Base-by-base conservation (phyloP, 2,888 invertebrate genomes). In the Drosophila engyochracea region DNA sequence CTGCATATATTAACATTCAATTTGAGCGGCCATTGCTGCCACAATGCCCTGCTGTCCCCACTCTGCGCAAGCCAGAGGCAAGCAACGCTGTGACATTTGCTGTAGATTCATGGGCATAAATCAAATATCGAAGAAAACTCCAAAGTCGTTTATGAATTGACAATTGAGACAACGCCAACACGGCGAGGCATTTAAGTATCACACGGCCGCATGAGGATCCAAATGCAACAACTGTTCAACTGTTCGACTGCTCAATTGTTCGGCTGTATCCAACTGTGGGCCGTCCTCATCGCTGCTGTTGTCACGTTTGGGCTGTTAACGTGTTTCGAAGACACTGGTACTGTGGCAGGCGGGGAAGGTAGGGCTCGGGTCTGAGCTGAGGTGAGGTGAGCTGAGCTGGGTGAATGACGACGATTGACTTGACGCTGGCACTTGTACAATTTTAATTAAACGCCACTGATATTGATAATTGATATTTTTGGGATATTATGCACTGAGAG, bases 261-360 rank as follows among this genome's bases (percentile, higher is more conserved):
- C 35, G n/a, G 33, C 31, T 25, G n/a, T 54, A 4, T 44, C 44
- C 66, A 58, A 65, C 81, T 77, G 75, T 68, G 79, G 82, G 64
- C 65, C 55, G 74, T 79, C 72, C 79, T 70, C 70, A 69, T 30
- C 69, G 74, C 54, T 64, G 70, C 80, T 55, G 83, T 76, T 87
- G 92, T 92, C 93, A 93, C 93, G 93, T 93, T 92, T 87, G 79
- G 74, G 87, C 90, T 92, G 91, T 93, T 92, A 92, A 92, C 84
- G 91, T 89, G 89, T 90, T 87, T 87, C 77, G 60, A 33, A 69
- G 81, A 68, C 73, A 61, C 53, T 53, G 75, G n/a, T n/a, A 55
- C 60, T 51, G 37, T 28, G 22, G 22, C 10, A 10, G 25, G 9
- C 35, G 25, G 12, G 37, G 3, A 5, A 25, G 6, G 55, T 1